Evolutionary conservation across 2,888 invertebrate genomes (phyloP).

Genomic region (Eremobia ochroleuca): DNA sequence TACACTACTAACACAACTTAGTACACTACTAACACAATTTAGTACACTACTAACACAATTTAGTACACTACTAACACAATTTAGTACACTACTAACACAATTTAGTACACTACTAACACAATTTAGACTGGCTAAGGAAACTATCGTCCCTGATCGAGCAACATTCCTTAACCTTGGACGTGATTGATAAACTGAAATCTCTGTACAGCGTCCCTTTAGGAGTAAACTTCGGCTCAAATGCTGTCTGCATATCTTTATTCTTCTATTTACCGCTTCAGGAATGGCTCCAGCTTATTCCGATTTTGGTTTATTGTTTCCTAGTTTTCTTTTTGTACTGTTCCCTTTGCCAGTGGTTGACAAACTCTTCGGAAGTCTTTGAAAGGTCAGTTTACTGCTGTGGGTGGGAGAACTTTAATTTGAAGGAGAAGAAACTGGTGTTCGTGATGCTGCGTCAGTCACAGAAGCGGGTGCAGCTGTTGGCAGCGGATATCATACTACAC

Average conservation of each 20-base stretch:
- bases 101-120: too few species aligned
- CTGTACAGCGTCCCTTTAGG: constrained; percentile 84
- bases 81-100: too few species aligned
- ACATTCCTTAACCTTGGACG: constrained; percentile 75
- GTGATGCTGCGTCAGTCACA: constrained; percentile 82
- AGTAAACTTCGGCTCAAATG: constrained; percentile 82
- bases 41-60: too few species aligned
- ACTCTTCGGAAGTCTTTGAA: constrained; percentile 82
- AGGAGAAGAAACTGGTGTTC: constrained; percentile 78
- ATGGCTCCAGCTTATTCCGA: constrained; percentile 79
- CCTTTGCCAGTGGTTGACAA: constrained; percentile 81
- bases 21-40: too few species aligned
- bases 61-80: too few species aligned
- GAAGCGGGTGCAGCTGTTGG: constrained; percentile 79
- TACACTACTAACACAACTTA: too few species aligned
- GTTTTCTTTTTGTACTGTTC: constrained; percentile 85
- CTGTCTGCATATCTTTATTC: constrained; percentile 80
- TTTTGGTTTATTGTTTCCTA: constrained; percentile 80
- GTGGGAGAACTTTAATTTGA: constrained; percentile 83
- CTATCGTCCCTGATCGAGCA: constrained; percentile 75
- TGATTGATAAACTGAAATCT: constrained; percentile 74
- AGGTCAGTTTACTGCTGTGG: constrained; percentile 83
- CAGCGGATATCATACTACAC: constrained; percentile 85
- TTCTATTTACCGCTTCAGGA: constrained; percentile 79
- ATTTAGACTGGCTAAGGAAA: constrained; percentile 70